Evolutionary conservation across 2,888 invertebrate genomes (phyloP), one percentile per base, ranked within the genome.

Genomic region (Sympetrum striolatum): DNA sequence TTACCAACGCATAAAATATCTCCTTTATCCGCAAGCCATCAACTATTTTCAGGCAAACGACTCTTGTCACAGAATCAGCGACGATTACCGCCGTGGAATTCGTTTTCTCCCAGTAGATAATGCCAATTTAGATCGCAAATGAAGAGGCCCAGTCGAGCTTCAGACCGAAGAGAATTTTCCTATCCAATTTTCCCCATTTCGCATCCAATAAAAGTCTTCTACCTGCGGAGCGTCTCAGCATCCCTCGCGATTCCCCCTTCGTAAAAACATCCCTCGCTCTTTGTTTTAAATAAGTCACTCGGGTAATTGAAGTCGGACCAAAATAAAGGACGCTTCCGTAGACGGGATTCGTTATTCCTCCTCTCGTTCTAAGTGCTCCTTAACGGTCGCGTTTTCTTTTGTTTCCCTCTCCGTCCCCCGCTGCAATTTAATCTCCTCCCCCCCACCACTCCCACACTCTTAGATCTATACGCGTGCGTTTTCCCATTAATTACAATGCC

Each of bases 361-460:
- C 25, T 14, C 31, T 5, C 73, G 73, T 31, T 73, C 73, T 73
- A 73, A 73, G 25, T 25, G 31, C 25, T 25, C 73, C 73, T 73
- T 73, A 73, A 73, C 31, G 73, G 73, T 73, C 73, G 25, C 14
- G 3, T 73, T 31, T 73, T 73, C 73, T 73, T 73, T 73, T 73
- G 73, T 73, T 31, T 73, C 25, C 18, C 73, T 73, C 58, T 31
- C 53, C 15, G 53, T 53, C 53, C 18, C 60, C n/a, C 31, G 31
- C 25, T 60, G 86, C 86, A 86, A 86, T 86, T 86, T 86, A 86
- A 86, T 86, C 44, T 86, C 86, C 60, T 35, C 53, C 18, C 22
- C n/a, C 60, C 37, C 58, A 31, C 18, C 53, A 31, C 73, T 31
- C 73, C 25, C 73, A 1, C 73, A 31, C 82, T 18, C 58, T 25